phyloP scores from a whole-genome alignment of 2,797 vertebrate genomes.

The Anas georgica region DNA sequence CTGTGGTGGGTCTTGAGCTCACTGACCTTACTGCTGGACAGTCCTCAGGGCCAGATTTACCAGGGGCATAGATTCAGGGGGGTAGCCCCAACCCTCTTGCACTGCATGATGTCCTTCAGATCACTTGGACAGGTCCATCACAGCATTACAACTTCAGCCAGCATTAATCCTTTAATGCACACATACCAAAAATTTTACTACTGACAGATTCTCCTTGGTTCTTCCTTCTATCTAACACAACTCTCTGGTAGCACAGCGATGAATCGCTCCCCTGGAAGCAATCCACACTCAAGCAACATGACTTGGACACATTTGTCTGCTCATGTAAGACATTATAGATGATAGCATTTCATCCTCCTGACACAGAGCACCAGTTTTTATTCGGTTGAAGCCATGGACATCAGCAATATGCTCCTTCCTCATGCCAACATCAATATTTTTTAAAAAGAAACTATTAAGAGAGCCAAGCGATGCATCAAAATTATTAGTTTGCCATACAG shows the following conservation, averaged over 20 bases:
- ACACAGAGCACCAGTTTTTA: background rate
- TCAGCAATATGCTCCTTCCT: background rate
- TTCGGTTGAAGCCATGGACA: background rate
- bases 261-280: background rate
- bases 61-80: background rate
- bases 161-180: background rate
- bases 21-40: accelerated
- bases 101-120: background rate
- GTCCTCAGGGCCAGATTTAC: background rate
- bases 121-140: background rate
- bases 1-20: background rate
- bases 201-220: background rate
- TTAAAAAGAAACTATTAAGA: background rate
- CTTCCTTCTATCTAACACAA: background rate
- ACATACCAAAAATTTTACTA: background rate
- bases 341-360: background rate
- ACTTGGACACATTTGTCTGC: background rate
- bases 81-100: background rate
- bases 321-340: background rate
- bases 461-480: background rate
- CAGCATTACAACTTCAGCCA: background rate
- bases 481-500: background rate
- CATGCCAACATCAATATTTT: background rate
- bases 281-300: background rate
- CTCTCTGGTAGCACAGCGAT: background rate